Base-by-base conservation (phyloP, 2,888 invertebrate genomes). In the Megamerina dolium region DNA sequence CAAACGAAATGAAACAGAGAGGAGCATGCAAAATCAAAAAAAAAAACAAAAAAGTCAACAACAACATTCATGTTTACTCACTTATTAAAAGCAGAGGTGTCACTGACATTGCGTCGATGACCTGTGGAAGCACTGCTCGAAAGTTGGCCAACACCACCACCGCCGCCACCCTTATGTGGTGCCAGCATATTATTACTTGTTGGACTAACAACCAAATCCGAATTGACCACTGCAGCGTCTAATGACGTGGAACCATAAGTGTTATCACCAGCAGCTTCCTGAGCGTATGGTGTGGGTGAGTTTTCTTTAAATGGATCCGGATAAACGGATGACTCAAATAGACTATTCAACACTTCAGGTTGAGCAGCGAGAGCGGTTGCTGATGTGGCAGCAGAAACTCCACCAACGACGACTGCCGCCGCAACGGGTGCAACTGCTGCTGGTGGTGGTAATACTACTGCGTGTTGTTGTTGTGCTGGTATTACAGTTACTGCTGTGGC, bases 11-110 rank as follows among this genome's bases (percentile, higher is more conserved):
- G 32, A 38, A 44, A 27, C 40, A 45, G 23, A 37, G 37, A 38
- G 33, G 41, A 30, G 43, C 14, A 34, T 37, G 45, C 40, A 37
- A 39, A 47, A 51, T 49, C 31, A 34, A 38, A 46, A 44, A 44
- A 33, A 45, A 54, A 49, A 51, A 37, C 37, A 43, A 48, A 46
- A 55, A 39, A 53, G 47, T 44, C 35, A 34, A 41, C 21, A 30
- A 10, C 37, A 19, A 14, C 12, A 16, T 31, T n/a, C 14, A 31
- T 16, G 5, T 16, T 34, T 27, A 55, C 77, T 73, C 73, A 85
- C 85, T 85, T 85, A 65, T 83, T 84, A 61, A 86, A 86, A 54
- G 86, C 85, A 41, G 85, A 84, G 2, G 88, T 88, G 62, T 89
- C 89, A 63, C 87, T 87, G 70, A 86, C 85, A 66, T 88, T 87